Percentiles rank a stretch among this genome's conserved stretches.
Conservation (phyloP, 2,797 vertebrate species). For the Gobio occitaniae region DNA sequence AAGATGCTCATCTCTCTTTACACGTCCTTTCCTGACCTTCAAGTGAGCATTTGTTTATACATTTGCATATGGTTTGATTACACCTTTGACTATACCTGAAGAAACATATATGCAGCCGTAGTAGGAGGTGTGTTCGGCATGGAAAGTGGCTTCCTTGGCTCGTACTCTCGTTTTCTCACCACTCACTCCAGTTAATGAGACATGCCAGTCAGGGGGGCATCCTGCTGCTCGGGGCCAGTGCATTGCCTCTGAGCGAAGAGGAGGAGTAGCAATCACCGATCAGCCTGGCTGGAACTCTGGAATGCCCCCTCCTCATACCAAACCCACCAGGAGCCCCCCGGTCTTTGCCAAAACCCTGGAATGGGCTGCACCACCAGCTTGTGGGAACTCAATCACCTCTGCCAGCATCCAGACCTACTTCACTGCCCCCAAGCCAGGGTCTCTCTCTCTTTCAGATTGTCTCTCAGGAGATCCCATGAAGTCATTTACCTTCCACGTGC, state of each 20-base stretch:
- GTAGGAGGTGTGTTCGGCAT: not conserved
- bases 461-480: not conserved
- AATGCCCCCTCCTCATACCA: conserved; percentile 72
- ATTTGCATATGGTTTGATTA: conserved; percentile 66
- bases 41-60: conserved; percentile 28
- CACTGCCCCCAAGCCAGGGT: conserved; percentile 2
- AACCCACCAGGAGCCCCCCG: conserved; percentile 63
- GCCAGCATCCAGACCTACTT: conserved; percentile 45
- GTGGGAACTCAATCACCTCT: conserved; percentile 60
- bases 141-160: conserved; percentile 23
- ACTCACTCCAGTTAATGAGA: conserved; percentile 71
- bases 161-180: conserved; percentile 64
- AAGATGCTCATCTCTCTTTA: conserved; percentile 61
- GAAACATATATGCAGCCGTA: not conserved
- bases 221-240: conserved; percentile 73
- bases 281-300: conserved; percentile 80
- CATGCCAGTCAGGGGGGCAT: conserved; percentile 76
- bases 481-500: conserved; percentile 5
- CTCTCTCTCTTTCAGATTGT: not conserved
- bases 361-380: conserved; percentile 39
- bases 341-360: conserved; percentile 56
- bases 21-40: conserved; percentile 49
- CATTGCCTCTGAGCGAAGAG: conserved; percentile 72
- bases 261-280: conserved; percentile 74
- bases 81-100: conserved; percentile 15